A percentile compares a stretch with the other conserved stretches of the same genome.
Conservation (phyloP, 2,888 invertebrate species). For the Diaprepes abbreviatus region DNA sequence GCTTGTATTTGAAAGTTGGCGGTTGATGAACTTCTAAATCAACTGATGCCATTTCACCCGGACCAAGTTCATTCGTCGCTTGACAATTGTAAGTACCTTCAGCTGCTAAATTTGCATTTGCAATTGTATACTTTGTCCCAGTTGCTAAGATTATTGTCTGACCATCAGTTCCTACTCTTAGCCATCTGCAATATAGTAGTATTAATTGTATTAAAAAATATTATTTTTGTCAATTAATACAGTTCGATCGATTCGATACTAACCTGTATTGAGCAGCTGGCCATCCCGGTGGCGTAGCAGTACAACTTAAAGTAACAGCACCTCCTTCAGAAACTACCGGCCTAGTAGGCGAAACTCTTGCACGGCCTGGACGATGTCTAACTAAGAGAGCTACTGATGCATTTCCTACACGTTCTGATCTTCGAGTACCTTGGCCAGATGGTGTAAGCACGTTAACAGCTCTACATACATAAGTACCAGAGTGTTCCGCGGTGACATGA, state of each 20-base stretch:
- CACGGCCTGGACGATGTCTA: slow-evolving; percentile 88
- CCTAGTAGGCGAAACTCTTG: slow-evolving; percentile 85
- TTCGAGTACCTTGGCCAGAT: slow-evolving; percentile 74
- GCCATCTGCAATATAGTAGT: slow-evolving; percentile 80
- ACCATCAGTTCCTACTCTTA: slow-evolving; percentile 79
- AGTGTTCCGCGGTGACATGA: slow-evolving; percentile 85
- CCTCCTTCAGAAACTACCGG: slow-evolving; percentile 89
- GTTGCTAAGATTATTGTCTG: slow-evolving; percentile 80
- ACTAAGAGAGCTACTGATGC: slow-evolving; percentile 87
- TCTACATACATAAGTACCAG: slow-evolving; percentile 90
- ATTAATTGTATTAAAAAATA: too few species aligned
- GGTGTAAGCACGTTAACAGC: slow-evolving; percentile 88
- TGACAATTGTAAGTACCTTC: slow-evolving; percentile 91
- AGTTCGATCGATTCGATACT: slow-evolving; percentile 3
- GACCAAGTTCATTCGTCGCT: slow-evolving; percentile 90
- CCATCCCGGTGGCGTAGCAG: slow-evolving; percentile 92
- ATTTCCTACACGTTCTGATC: slow-evolving; percentile 82
- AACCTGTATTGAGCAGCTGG: slow-evolving; percentile 84
- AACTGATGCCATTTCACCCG: slow-evolving; percentile 87
- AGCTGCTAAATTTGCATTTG: slow-evolving; percentile 85
- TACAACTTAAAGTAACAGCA: slow-evolving; percentile 86
- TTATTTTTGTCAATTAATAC: too few species aligned
- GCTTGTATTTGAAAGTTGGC: slow-evolving; percentile 85
- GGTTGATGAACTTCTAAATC: slow-evolving; percentile 90
- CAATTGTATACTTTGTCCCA: slow-evolving; percentile 87